Base-by-base conservation (phyloP, 2,888 invertebrate genomes). In the Lymantria monacha region DNA sequence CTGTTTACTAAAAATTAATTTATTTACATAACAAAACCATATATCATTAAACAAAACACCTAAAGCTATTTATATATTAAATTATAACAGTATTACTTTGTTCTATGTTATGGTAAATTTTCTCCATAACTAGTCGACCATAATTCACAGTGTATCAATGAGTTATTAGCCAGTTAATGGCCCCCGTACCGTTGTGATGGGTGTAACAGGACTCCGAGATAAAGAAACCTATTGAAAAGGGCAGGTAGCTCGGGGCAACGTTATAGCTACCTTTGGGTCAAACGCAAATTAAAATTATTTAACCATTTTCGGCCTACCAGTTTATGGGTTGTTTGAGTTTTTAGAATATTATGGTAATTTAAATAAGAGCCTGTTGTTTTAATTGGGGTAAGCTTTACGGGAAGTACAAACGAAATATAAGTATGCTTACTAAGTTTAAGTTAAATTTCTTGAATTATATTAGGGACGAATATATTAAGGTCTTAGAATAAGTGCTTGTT, bases 121-220 rank as follows among this genome's bases (percentile, higher is more conserved):
- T 66, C 56, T 49, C 57, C 53, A 61, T 64, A 66, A 65, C 63
- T 60, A 63, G 57, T 51, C 54, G 51, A 51, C 61, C 54, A 69
- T 74, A 70, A 75, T 59, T 74, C 69, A 63, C 54, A 49, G 49
- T 53, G 70, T 76, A 73, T 75, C 74, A 75, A 74, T 72, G 72
- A 65, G 73, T 70, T 75, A 75, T 74, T 73, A 74, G 71, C 64
- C 65, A 62, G 59, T 57, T 74, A 71, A 74, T 68, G 65, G 66
- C 57, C 46, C 48, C 55, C 63, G 53, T 57, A 55, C 61, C 58
- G 69, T n/a, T 66, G 65, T 61, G 68, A 61, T 64, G 56, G 64
- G 68, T 63, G 66, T 67, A 68, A 74, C 71, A 54, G 41, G 61
- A 51, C 54, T 48, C 54, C 49, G 57, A 66, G 63, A 69, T 69